Base-by-base conservation (phyloP, 2,888 invertebrate species). In the Dromius quadrimaculatus region DNA sequence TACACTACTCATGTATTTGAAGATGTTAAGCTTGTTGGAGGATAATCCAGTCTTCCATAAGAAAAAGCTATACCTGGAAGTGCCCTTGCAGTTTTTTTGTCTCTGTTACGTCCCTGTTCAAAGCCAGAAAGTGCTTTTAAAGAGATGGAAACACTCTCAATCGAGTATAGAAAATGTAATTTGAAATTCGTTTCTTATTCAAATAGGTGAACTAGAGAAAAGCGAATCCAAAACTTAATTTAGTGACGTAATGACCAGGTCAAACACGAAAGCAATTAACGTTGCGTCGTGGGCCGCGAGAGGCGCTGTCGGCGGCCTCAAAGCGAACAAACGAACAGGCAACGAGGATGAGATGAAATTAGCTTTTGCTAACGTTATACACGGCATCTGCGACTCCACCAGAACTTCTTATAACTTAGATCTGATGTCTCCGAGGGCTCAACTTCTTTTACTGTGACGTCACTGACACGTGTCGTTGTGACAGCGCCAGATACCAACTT, bases 191-290 rank as follows among this genome's bases (percentile, higher is more conserved):
- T 43, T 23, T 36, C 9, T 65, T 65, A 65, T 50, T 65, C 36
- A 65, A 63, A 41, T 62, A 62, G 45, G 45, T 63, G 43, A 34
- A 45, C 45, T 63, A 45, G 23, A 57, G 63, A 28, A 63, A 45
- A 23, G 34, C 32, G 65, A 36, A 47, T 65, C 22, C 47, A 50
- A 36, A 65, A 65, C 50, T 65, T 65, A 65, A 65, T 65, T 65
- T 50, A 65, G 47, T 65, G 34, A 50, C 65, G 47, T 65, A 65
- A 65, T 65, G 65, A 65, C 65, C 65, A 65, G 65, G 65, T 65
- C 65, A 65, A 65, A 65, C 50, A 65, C 65, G 65, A 65, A 65
- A 65, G 65, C 65, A 65, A 65, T 65, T 65, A 65, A 65, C 50
- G 50, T 57, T 50, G 22, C 23, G 47, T 22, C 47, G 41, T 41